Percentiles rank a stretch among this genome's conserved stretches.
Evolutionary conservation across 2,113 vertebrate genomes (phyloP).

Genomic region (Ctenodactylus gundi): DNA sequence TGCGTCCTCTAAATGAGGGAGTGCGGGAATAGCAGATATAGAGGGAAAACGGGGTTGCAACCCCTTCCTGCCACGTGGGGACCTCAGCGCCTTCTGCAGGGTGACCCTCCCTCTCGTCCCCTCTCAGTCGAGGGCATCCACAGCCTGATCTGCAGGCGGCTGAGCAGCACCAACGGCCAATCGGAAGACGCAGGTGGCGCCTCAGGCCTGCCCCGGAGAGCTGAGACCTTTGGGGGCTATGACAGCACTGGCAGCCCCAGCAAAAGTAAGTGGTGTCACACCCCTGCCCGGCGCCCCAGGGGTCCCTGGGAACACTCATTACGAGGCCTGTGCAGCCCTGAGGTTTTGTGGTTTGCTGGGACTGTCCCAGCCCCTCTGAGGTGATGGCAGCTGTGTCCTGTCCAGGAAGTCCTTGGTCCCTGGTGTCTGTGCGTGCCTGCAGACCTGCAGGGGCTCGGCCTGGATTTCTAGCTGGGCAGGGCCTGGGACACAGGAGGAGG

Average conservation of each 20-base stretch:
- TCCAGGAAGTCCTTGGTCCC: no score
- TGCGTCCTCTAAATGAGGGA: accelerated
- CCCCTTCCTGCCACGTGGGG: no score
- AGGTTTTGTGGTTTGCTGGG: accelerated
- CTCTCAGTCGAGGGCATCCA: constrained; percentile 92
- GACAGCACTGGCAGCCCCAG: constrained; percentile 83
- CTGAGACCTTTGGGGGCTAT: constrained; percentile 92
- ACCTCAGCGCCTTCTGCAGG: not conserved
- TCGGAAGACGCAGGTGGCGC: constrained; percentile 80
- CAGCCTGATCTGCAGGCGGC: constrained; percentile 86
- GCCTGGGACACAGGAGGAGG: not conserved
- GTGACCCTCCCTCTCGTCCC: not conserved
- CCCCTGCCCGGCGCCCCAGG: accelerated
- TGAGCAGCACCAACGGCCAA: constrained; percentile 71
- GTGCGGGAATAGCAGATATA: accelerated
- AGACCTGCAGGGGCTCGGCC: not conserved
- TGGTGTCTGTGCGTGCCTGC: no score
- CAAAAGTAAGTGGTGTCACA: constrained; percentile 82
- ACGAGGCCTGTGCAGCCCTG: accelerated
- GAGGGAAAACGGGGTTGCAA: no score
- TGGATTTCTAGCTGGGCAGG: not conserved
- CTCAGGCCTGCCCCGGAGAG: constrained; percentile 82
- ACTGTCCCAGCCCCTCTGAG: not conserved
- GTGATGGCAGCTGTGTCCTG: not conserved
- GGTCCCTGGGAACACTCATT: accelerated